Conservation (phyloP, 2,113 vertebrate genomes). For the Zosterops hypoxanthus region DNA sequence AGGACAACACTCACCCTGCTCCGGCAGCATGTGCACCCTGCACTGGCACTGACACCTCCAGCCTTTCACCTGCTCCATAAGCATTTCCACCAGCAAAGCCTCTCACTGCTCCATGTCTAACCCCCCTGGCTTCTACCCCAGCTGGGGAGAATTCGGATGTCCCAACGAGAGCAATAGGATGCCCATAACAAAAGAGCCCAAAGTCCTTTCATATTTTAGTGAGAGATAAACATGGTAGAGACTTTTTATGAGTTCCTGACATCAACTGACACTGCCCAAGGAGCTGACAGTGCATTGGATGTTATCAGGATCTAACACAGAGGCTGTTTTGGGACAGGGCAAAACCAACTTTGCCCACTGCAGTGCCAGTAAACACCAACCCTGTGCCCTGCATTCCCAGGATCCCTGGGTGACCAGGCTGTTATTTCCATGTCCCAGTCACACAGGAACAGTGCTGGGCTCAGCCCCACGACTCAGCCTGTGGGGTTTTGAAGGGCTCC, state of each 20-base stretch:
- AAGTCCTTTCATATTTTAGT: not conserved
- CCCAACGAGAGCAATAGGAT: not conserved
- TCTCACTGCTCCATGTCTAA: not conserved
- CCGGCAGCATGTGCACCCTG: rapidly evolving
- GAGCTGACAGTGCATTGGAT: rapidly evolving
- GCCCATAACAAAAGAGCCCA: not conserved
- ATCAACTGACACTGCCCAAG: not conserved
- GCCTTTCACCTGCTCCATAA: not conserved
- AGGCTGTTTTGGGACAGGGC: not conserved
- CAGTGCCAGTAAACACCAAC: not conserved
- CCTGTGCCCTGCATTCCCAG: too few species aligned
- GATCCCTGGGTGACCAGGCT: not conserved
- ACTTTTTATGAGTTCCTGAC: not conserved
- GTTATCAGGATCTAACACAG: not conserved
- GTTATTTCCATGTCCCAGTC: not conserved
- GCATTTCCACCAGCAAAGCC: not conserved
- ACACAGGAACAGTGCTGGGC: not conserved
- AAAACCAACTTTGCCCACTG: not conserved
- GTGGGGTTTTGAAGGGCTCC: not conserved
- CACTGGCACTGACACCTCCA: not conserved
- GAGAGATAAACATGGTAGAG: rapidly evolving
- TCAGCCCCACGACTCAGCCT: rapidly evolving
- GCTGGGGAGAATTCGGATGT: not conserved
- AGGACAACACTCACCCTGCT: not conserved
- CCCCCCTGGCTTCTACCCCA: not conserved